phyloP scores from a whole-genome alignment of 2,113 vertebrate genomes.

The Poeciliopsis prolifica region DNA sequence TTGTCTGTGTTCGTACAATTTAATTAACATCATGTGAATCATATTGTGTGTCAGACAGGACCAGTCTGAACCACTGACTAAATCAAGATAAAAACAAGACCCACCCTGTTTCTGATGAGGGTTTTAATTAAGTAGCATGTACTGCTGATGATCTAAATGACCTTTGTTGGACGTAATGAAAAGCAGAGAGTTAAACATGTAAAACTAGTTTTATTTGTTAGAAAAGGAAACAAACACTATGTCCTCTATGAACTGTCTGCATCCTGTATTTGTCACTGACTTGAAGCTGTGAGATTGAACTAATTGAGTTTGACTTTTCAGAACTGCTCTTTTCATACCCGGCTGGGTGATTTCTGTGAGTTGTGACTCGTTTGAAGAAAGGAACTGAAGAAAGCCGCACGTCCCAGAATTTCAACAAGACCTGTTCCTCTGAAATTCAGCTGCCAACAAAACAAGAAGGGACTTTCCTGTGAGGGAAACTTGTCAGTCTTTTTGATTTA shows the following conservation, averaged over 20 bases:
- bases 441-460: neutral
- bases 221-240: too few relatives aligned
- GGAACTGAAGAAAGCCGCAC: neutral
- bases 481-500: neutral
- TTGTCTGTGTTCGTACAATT: slow-evolving; percentile 37
- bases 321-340: neutral
- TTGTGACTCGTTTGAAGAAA: neutral
- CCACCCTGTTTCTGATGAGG: neutral
- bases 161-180: neutral
- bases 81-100: slow-evolving; percentile 4
- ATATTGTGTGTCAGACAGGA: slow-evolving; percentile 18
- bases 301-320: neutral
- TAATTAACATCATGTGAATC: slow-evolving; percentile 67
- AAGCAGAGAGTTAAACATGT: neutral
- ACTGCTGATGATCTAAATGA: neutral
- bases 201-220: neutral
- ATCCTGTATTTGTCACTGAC: neutral
- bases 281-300: neutral
- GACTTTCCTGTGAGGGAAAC: slow-evolving; percentile 25
- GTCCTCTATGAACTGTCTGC: neutral
- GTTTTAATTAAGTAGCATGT: neutral
- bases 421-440: slow-evolving; percentile 5
- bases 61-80: slow-evolving; percentile 26
- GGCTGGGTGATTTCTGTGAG: neutral
- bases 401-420: neutral